Percentiles rank a stretch among this genome's conserved stretches.
phyloP scores from a whole-genome alignment of 2,888 invertebrate species.

The Globia sparganii region DNA sequence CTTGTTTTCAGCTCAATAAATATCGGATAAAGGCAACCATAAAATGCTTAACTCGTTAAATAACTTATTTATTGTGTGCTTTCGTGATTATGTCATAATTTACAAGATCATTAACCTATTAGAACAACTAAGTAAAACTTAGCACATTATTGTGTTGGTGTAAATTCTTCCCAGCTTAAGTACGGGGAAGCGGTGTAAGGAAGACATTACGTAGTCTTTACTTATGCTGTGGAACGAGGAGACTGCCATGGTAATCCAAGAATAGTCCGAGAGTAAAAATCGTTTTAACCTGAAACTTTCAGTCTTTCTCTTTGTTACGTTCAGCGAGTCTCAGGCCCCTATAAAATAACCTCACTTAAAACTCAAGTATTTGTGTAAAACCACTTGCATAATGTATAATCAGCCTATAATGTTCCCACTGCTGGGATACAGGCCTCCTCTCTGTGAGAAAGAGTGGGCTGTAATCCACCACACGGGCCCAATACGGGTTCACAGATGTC shows the following conservation, averaged over 20 bases:
- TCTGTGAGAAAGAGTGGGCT: too few species aligned
- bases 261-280: background rate
- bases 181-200: background rate
- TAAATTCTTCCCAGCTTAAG: background rate
- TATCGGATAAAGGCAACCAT: conserved; percentile 30
- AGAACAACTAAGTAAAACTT: conserved; percentile 44
- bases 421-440: too few species aligned
- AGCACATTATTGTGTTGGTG: conserved; percentile 16
- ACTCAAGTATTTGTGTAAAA: background rate
- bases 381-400: background rate
- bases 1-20: conserved; percentile 41
- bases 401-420: too few species aligned
- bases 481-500: too few species aligned
- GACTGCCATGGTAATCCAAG: background rate
- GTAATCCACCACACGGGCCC: too few species aligned
- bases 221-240: background rate
- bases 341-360: too few species aligned
- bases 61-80: conserved; percentile 20
- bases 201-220: conserved; percentile 33
- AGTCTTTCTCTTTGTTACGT: background rate
- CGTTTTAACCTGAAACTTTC: background rate
- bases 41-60: conserved; percentile 45
- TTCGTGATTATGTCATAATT: conserved; percentile 45
- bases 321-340: too few species aligned
- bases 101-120: conserved; percentile 34